Evolutionary conservation across 2,113 vertebrate genomes (phyloP).

Genomic region (Alligator mississippiensis): DNA sequence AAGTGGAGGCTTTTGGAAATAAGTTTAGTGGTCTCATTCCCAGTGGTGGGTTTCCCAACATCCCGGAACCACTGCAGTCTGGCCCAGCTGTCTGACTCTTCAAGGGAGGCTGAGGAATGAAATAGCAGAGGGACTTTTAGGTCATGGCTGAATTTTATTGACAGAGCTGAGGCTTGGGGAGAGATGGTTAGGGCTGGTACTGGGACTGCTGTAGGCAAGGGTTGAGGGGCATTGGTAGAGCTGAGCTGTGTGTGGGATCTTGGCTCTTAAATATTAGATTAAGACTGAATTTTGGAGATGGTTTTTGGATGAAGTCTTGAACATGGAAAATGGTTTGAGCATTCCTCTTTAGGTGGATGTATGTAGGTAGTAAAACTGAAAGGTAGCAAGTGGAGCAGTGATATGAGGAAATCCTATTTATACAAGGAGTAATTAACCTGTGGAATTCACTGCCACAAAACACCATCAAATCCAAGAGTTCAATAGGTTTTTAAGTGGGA

Average conservation of each 20-base stretch:
- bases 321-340: neutral
- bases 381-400: neutral
- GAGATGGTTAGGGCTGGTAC: neutral
- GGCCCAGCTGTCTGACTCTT: neutral
- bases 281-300: neutral
- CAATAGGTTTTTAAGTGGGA: constrained; percentile 13
- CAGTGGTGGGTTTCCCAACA: neutral
- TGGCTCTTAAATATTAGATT: rapidly evolving
- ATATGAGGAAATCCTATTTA: neutral
- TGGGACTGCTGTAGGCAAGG: neutral
- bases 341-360: rapidly evolving
- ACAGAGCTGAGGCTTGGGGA: neutral
- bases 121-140: neutral
- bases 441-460: neutral
- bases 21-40: neutral
- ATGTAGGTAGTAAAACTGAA: neutral
- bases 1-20: neutral
- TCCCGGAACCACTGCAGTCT: neutral
- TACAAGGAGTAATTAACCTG: neutral
- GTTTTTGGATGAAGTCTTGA: rapidly evolving
- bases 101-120: neutral
- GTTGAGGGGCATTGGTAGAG: neutral
- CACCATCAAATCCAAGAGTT: constrained; percentile 28
- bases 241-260: neutral
- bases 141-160: neutral